Base-by-base conservation (phyloP, 2,888 invertebrate species). In the Chloroclysta siterata region DNA sequence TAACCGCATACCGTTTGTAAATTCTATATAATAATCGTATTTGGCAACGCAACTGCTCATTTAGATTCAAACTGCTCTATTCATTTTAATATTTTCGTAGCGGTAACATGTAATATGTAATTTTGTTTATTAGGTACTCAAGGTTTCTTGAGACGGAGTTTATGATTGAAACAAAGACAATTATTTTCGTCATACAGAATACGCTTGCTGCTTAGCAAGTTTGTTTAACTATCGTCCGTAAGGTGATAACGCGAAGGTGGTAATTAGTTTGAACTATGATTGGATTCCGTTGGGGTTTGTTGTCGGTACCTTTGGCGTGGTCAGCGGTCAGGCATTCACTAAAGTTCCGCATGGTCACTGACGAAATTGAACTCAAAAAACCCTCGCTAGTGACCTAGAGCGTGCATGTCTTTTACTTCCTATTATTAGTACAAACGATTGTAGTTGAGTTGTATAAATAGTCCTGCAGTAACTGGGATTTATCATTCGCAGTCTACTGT, bases 401-500 rank as follows among this genome's bases (percentile, higher is more conserved):
- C 69, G 70, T 77, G 76, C 82, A 83, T 85, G 80, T 85, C 86
- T 84, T 76, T 88, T 86, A 88, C 88, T 91, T 91, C 90, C 89
- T 90, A 88, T 86, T 88, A 85, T 80, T 82, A 87, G 83, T 80
- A 76, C 74, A 75, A 85, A 86, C 76, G 80, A 83, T 80, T 85
- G 87, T 82, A 73, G 81, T 79, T 81, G 81, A 84, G 77, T 70
- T 63, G 70, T 84, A 85, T 85, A 85, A 86, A 89, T 90, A 86
- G 85, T 79, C 80, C 83, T 76, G 77, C 72, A 59, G 42, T 75
- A 72, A 74, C 78, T 81, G 75, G 82, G 83, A 83, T 80, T 80
- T 79, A 85, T 83, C 90, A 93, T 89, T 92, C 90, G 79, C 88
- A 87, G 87, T 87, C 81, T 74, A 86, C 87, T 87, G 88, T 90